Base-by-base conservation (phyloP, 2,113 vertebrate genomes). In the Cyprinus carpio region DNA sequence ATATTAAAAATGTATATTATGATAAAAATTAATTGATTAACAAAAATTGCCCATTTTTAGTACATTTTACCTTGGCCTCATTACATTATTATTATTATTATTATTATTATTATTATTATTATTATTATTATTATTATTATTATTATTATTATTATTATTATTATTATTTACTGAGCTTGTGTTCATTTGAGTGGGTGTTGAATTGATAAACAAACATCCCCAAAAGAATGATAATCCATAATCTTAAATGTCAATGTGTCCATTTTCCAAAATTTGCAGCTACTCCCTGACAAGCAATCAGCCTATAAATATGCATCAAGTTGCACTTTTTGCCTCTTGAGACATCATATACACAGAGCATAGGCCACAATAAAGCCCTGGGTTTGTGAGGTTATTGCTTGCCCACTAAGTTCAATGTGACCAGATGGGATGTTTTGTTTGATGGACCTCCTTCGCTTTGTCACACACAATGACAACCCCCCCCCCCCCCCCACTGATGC, bases 401-500 rank as follows among this genome's bases (percentile, higher is more conserved):
- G 86, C 87, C 81, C 82, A 49, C 84, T 90, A 87, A 91, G 89
- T 91, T 89, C 85, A 40, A 49, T n/a, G 40, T 83, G 84, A 90
- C 80, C 92, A 94, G 92, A 94, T 93, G 92, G 92, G 87, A 77
- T 76, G 76, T 92, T 92, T 92, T 91, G 92, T 92, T 89, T 81
- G 89, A 92, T 85, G 85, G 90, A 71, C 90, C 89, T 88, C 80
- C 84, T 78, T 78, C 88, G 84, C 79, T 90, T 91, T 87, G 86
- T 87, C 82, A 86, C 86, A 78, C 87, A 90, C 86, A 88, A 89
- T 89, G 83, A 86, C 87, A 88, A 86, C 74, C 51, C 74, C 78
- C 72, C 25, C 58, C 29, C 6, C 15, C 79, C 51, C 29, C 83
- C 76, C 31, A 80, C 86, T 84, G 87, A 83, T 85, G 65, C 85